Percentiles rank a stretch among this genome's conserved stretches.
Evolutionary conservation across 2,113 vertebrate genomes (phyloP).

Genomic region (Aptenodytes forsteri): DNA sequence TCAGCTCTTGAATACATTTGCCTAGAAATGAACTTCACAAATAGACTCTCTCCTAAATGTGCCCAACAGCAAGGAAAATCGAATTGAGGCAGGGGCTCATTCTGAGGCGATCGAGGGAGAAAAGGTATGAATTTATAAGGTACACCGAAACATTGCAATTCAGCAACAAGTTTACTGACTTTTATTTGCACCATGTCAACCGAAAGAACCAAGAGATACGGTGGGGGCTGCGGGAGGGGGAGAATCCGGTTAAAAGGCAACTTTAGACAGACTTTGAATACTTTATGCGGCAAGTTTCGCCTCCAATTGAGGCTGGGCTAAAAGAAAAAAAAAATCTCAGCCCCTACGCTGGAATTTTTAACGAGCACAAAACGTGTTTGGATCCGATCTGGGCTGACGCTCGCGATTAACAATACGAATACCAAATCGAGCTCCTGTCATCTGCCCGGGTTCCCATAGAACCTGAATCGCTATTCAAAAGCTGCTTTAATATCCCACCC

Average conservation of each 20-base stretch:
- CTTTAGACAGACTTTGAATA: conserved; percentile 87
- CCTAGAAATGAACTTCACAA: conserved; percentile 98
- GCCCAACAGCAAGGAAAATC: conserved; percentile 96
- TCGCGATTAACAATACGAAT: conserved; percentile 67
- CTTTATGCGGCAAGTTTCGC: conserved; percentile 77
- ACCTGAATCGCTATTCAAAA: conserved; percentile 90
- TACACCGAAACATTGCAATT: conserved; percentile 98
- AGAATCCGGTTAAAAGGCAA: conserved; percentile 83
- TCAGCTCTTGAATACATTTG: conserved; percentile 97
- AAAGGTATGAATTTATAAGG: conserved; percentile 99
- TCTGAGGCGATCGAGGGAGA: conserved; percentile 89
- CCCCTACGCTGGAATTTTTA: conserved; percentile 48
- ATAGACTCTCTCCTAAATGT: conserved; percentile 94
- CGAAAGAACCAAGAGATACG: conserved; percentile 87
- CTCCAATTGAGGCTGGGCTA: conserved; percentile 63
- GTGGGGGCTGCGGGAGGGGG: conserved; percentile 65
- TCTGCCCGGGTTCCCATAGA: conserved; percentile 97
- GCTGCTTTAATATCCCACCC: conserved; percentile 91
- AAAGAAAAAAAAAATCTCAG: conserved; percentile 1
- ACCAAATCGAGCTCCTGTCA: conserved; percentile 87
- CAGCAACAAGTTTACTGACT: conserved; percentile 87
- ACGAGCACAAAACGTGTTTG: conserved; percentile 60
- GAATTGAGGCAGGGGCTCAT: conserved; percentile 90
- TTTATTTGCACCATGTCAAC: conserved; percentile 93
- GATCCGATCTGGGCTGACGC: conserved; percentile 56